Percentiles rank a stretch among this genome's conserved stretches.
phyloP scores from a whole-genome alignment of 2,888 invertebrate genomes.

The Ypsolopha scabrella region DNA sequence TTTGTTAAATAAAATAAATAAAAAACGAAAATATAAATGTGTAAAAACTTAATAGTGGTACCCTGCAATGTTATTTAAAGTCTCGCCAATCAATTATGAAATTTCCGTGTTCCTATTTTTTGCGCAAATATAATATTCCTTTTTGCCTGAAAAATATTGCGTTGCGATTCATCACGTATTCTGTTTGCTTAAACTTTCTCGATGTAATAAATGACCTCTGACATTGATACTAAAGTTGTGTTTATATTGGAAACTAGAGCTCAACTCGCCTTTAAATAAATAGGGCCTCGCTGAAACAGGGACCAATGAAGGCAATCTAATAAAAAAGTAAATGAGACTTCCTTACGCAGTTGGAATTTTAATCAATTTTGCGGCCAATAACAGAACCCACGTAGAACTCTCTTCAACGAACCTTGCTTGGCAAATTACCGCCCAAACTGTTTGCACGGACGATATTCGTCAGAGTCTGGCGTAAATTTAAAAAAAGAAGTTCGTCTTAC shows the following conservation, averaged over 20 bases:
- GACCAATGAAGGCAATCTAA: conserved; percentile 35
- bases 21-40: no score
- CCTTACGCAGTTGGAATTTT: conserved; percentile 56
- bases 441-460: conserved; percentile 38
- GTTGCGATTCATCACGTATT: neutral
- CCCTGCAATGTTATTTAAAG: no score
- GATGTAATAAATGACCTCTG: no score
- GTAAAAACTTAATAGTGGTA: no score
- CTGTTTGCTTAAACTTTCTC: neutral
- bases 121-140: neutral
- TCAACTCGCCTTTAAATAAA: conserved; percentile 13
- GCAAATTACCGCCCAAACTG: conserved; percentile 48
- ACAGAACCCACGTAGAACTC: conserved; percentile 26
- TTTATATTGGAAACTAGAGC: neutral
- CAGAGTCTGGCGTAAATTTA: conserved; percentile 32
- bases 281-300: conserved; percentile 27
- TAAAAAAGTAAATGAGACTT: conserved; percentile 46
- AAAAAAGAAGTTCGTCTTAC: conserved; percentile 22
- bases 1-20: no score
- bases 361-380: conserved; percentile 63
- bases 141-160: neutral
- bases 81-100: no score
- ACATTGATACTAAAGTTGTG: neutral
- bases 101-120: neutral
- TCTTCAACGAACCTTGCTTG: conserved; percentile 31